Evolutionary conservation across 2,888 invertebrate species (phyloP), one percentile per base, ranked within the genome.

Genomic region (Abscondita cerata): DNA sequence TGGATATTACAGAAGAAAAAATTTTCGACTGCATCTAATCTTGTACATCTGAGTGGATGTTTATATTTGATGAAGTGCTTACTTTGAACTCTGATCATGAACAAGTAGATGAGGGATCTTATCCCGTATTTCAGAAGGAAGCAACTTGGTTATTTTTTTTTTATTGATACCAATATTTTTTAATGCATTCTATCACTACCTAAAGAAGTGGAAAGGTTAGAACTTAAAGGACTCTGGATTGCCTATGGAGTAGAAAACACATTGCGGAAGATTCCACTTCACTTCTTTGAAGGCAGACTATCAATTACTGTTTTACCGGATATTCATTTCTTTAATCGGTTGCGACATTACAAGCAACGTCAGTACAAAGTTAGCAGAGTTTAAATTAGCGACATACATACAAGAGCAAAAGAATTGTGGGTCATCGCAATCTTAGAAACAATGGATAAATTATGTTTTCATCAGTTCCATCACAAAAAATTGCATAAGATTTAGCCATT

Each of bases 391-490:
- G 12, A n/a, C 4, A n/a, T 40, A 13, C 4, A n/a, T 4, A 40
- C 6, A 13, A 40, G 12, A 40, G 40, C 40, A 3, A 12, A 40
- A 40, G 4, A 40, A 40, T 40, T 40, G 6, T 40, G 6, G 4
- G 40, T 40, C 12, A n/a, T n/a, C n/a, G n/a, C 40, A 40, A 40
- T 4, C 40, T 40, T 40, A 40, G 40, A 12, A 40, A 40, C 40
- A 13, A 40, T 12, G 11, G 40, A 40, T 40, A 40, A 40, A 40
- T 40, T 40, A 12, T 12, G 11, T 40, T 40, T 40, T 40, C 31
- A 31, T 31, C 31, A 31, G 46, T 44, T 44, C 46, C 46, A 44
- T 44, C 46, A 44, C 46, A 44, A 44, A 44, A 44, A 44, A 44
- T 44, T 44, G 18, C 46, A n/a, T 6, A 44, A 44, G 16, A 16